Base-by-base conservation (phyloP, 1,140 invertebrate genomes). In the Aphaenogaster ashmeadi region DNA sequence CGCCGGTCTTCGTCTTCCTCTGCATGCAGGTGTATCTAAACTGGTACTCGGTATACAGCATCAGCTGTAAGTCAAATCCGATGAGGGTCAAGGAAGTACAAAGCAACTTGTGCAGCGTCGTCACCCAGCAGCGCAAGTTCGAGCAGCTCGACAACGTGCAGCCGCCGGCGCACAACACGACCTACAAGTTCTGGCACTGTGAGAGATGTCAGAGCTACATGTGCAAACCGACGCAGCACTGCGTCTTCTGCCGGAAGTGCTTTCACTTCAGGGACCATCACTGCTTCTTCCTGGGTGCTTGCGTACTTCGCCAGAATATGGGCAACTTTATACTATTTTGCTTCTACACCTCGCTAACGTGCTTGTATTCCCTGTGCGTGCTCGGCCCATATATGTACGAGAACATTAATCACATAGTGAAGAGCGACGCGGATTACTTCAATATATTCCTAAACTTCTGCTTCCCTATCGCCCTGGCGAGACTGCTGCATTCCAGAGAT, bases 241-340 rank as follows among this genome's bases (percentile, higher is more conserved):
- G 93, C 33, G 3, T 62, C 8, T 79, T 85, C 8, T 94, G 93
- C n/a, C 88, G 78, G 36, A 94, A 93, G 38, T 94, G 93, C 64
- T 94, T 90, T 44, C 93, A 94, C 56, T 92, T 88, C 86, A 86
- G 89, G 36, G 92, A 94, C 78, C 93, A 94, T 78, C 93, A 94
- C 69, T 94, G 93, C 67, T 93, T 93, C 60, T 93, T 94, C 38
- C 71, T 94, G 27, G 93, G 93, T 66, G 88, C 86, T 33, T 94
- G 93, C 41, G 84, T 94, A 47, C 27, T 93, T 47, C 86, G 89
- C 7, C 90, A 92, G 50, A 94, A 94, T 54, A 93, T 94, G 89
- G 93, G 93, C 41, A 94, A 93, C 64, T 94, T 94, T 47, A 93
- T 94, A 56, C 5, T 94, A 7, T 91, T 93, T 33, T 94, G 93